Evolutionary conservation across 2,797 vertebrate genomes (phyloP).

Genomic region (Cryptoprocta ferox): DNA sequence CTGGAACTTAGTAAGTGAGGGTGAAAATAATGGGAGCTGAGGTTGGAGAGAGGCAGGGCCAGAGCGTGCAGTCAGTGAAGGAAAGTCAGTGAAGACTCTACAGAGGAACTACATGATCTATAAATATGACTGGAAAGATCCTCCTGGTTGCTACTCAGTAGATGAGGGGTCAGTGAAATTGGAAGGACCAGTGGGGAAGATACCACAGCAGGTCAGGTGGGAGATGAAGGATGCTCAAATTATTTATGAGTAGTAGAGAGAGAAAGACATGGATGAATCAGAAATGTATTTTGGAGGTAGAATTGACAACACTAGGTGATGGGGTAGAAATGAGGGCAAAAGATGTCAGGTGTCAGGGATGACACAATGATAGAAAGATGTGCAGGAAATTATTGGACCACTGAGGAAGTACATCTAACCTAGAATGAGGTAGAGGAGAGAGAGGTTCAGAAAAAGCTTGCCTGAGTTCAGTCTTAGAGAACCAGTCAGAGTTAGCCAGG

Average conservation of each 20-base stretch:
- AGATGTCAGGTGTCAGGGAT: background rate
- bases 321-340: background rate
- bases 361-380: background rate
- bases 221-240: background rate
- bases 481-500: background rate
- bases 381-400: background rate
- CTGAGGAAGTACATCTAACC: background rate
- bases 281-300: background rate
- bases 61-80: background rate
- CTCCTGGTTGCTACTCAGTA: background rate
- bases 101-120: background rate
- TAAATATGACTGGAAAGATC: background rate
- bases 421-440: background rate
- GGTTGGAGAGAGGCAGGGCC: background rate
- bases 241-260: background rate
- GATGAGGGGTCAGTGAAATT: background rate
- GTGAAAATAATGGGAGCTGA: background rate
- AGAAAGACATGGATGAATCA: background rate
- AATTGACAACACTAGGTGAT: background rate
- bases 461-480: background rate
- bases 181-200: background rate
- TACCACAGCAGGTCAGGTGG: background rate
- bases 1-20: background rate
- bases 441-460: background rate
- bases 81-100: background rate